Evolutionary conservation across 2,888 invertebrate species (phyloP).

Genomic region (Atethmia centrago): DNA sequence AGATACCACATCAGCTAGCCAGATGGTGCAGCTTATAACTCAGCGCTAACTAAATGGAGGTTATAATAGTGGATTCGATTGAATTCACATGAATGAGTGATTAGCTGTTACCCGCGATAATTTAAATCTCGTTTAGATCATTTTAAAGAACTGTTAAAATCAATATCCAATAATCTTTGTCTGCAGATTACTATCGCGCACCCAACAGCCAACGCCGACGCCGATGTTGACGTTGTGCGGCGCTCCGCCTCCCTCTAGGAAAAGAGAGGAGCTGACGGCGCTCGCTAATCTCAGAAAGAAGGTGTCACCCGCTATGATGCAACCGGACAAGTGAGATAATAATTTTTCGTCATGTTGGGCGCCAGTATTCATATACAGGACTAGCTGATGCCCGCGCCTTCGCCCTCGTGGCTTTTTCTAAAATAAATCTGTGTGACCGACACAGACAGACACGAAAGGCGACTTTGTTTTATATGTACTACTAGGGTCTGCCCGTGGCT

Average conservation of each 20-base stretch:
- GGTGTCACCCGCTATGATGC: constrained; percentile 91
- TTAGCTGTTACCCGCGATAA: neutral
- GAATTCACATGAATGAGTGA: neutral
- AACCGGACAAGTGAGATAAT: constrained; percentile 77
- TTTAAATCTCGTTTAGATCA: neutral
- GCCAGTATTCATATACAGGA: neutral
- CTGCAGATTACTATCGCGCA: constrained; percentile 76
- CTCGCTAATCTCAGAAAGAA: constrained; percentile 93
- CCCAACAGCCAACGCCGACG: constrained; percentile 79
- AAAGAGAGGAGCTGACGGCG: constrained; percentile 93
- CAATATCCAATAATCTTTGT: neutral
- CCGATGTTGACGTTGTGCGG: constrained; percentile 87
- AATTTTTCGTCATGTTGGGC: neutral
- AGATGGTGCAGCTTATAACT: neutral
- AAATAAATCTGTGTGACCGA: too few relatives aligned
- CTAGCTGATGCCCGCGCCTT: too few relatives aligned
- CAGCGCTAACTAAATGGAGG: neutral
- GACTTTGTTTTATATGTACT: too few relatives aligned
- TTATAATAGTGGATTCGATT: neutral
- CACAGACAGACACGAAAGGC: too few relatives aligned
- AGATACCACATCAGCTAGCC: constrained; percentile 15
- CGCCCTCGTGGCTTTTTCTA: too few relatives aligned
- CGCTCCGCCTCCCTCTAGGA: constrained; percentile 91
- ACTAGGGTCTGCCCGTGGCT: too few relatives aligned
- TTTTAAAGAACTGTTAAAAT: neutral